Percentiles rank a stretch among this genome's conserved stretches.
Conservation (phyloP, 30 jellyfish, hydroid and myxozoan species). For the Aurelia aurita complex sp. Pacific region DNA sequence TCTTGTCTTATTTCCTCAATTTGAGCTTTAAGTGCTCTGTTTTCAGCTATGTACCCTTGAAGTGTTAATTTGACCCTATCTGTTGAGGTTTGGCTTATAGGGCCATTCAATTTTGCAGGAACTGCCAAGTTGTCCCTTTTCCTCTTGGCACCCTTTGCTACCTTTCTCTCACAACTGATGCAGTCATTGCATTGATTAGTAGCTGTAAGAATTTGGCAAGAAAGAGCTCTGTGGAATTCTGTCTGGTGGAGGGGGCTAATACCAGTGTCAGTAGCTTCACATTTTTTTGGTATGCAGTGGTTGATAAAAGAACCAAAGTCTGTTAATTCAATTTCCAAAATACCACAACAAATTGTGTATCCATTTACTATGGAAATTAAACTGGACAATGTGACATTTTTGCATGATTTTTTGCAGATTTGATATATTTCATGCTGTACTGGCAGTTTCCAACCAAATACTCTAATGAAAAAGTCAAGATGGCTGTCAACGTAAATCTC, state of each 20-base stretch:
- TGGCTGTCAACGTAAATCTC: not conserved
- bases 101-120: constrained; percentile 39
- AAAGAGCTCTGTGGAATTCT: not conserved
- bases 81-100: constrained; percentile 7
- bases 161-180: not conserved
- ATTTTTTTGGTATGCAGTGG: not conserved
- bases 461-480: not conserved
- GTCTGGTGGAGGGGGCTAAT: no score
- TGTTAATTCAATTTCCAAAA: not conserved
- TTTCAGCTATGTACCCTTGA: constrained; percentile 51
- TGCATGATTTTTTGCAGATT: not conserved
- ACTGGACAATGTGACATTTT: not conserved
- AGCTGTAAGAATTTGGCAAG: not conserved
- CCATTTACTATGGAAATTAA: not conserved
- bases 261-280: not conserved
- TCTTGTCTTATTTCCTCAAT: constrained; percentile 34
- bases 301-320: not conserved
- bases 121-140: not conserved
- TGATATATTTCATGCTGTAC: not conserved
- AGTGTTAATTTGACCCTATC: constrained; percentile 31
- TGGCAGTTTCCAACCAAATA: not conserved
- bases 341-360: not conserved
- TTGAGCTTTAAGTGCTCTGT: constrained; percentile 39
- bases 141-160: constrained; percentile 4
- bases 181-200: not conserved